These are phyloP conservation scores for Dasypogon diadema DNA, from an alignment of 2,888 invertebrate genomes.

Conservation along the genomic window DNA sequence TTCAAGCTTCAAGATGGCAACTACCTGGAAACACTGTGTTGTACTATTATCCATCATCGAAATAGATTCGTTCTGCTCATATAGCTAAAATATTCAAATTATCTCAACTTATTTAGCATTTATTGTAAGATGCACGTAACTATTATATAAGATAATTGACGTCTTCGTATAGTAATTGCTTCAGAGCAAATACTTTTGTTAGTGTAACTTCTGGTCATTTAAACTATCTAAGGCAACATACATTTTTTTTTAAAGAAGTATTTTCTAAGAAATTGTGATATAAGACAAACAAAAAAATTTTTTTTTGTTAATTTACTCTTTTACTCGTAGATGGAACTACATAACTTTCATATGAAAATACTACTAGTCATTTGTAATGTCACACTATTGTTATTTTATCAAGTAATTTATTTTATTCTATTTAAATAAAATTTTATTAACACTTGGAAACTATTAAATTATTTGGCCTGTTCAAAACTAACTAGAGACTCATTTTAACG, in stretches of 20 bases:
- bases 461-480: neutral
- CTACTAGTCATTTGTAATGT: constrained; percentile 38
- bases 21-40: constrained; percentile 89
- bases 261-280: constrained; percentile 45
- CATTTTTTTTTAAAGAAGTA: constrained; percentile 18
- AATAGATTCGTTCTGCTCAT: constrained; percentile 61
- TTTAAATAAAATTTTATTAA: constrained; percentile 42
- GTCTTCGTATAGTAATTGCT: constrained; percentile 16
- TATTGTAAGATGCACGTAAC: constrained; percentile 46
- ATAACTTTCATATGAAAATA: constrained; percentile 12
- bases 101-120: constrained; percentile 44
- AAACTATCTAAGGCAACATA: constrained; percentile 17
- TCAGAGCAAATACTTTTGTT: constrained; percentile 16
- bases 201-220: constrained; percentile 39
- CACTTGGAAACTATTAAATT: neutral
- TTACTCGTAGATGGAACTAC: neutral
- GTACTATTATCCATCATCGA: constrained; percentile 84
- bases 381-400: neutral
- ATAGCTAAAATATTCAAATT: constrained; percentile 9
- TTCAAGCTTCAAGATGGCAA: constrained; percentile 92
- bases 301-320: constrained; percentile 23
- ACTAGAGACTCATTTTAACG: too few species aligned
- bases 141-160: neutral
- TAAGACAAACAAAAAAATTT: constrained; percentile 29
- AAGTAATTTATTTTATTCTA: constrained; percentile 33